Percentiles rank a stretch among this genome's conserved stretches.
Conservation (phyloP, 2,888 invertebrate genomes). For the Campoplex capitator region DNA sequence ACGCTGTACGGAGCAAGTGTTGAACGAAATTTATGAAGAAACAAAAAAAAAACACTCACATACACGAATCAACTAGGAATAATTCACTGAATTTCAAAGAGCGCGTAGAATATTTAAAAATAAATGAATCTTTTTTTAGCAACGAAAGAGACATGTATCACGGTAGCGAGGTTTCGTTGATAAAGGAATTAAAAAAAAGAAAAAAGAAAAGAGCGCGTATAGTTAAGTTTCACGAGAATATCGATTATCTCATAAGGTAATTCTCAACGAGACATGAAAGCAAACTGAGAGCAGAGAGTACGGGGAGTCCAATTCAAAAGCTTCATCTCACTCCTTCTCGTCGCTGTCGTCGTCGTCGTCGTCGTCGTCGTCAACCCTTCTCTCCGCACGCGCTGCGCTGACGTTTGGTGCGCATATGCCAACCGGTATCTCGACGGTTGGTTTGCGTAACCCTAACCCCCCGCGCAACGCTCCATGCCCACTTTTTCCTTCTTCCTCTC, state of each 20-base stretch:
- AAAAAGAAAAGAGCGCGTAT: neutral
- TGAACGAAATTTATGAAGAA: neutral
- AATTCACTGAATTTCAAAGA: conserved; percentile 8
- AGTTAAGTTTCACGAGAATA: conserved; percentile 14
- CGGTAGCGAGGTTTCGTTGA: neutral
- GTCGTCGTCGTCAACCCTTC: conserved; percentile 51
- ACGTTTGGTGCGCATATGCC: conserved; percentile 71
- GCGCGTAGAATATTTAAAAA: neutral
- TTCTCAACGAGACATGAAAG: conserved; percentile 48
- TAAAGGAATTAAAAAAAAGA: neutral
- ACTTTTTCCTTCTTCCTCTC: conserved; percentile 5
- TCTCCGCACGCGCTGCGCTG: conserved; percentile 61
- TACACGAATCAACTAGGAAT: neutral
- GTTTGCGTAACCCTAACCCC: conserved; percentile 61
- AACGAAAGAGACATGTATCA: neutral
- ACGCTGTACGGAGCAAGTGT: neutral
- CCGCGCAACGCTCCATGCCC: neutral
- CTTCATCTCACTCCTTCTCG: conserved; percentile 53
- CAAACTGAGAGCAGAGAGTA: conserved; percentile 60
- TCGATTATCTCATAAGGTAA: conserved; percentile 46
- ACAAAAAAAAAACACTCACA: conserved; percentile 10
- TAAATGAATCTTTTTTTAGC: neutral
- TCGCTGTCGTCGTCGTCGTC: neutral
- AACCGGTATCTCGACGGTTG: conserved; percentile 58
- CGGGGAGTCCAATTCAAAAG: conserved; percentile 64